These are phyloP conservation scores for Phytoseiulus persimilis DNA, from an alignment of 2,888 invertebrate genomes.

Conservation along the genomic window DNA sequence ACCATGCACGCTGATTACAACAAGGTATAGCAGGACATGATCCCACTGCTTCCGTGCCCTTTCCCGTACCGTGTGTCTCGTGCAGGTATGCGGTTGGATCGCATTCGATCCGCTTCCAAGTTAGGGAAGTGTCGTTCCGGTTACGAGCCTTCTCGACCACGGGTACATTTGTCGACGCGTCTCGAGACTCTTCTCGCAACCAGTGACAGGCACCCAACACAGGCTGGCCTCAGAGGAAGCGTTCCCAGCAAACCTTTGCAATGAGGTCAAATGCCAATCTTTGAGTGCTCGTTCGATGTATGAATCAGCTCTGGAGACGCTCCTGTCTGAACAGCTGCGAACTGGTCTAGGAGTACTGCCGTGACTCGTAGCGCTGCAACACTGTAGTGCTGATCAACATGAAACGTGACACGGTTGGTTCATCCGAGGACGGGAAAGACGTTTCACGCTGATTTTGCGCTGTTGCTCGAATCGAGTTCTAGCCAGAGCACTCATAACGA, in stretches of 20 bases:
- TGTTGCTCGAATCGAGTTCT: too few relatives aligned
- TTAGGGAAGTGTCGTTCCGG: too few relatives aligned
- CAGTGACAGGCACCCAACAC: background rate
- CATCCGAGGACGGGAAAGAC: too few relatives aligned
- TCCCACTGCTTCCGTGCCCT: background rate
- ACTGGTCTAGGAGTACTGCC: too few relatives aligned
- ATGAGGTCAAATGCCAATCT: background rate
- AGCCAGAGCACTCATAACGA: too few relatives aligned
- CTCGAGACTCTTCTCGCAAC: background rate
- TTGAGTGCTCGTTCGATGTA: background rate
- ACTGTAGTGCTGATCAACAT: too few relatives aligned
- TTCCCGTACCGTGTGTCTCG: background rate
- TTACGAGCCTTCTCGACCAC: too few relatives aligned
- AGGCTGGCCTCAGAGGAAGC: background rate
- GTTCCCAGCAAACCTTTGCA: background rate
- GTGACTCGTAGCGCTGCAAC: too few relatives aligned
- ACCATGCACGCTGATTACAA: conserved; percentile 47
- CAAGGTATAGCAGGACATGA: conserved; percentile 43
- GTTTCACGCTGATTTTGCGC: too few relatives aligned
- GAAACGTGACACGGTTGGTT: too few relatives aligned
- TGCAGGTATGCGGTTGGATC: background rate
- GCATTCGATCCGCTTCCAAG: conserved; percentile 14
- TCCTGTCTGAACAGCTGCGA: background rate
- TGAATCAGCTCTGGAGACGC: background rate
- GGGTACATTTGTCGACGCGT: background rate